phyloP scores from a whole-genome alignment of 2,113 vertebrate species.

The Eidolon helvum region DNA sequence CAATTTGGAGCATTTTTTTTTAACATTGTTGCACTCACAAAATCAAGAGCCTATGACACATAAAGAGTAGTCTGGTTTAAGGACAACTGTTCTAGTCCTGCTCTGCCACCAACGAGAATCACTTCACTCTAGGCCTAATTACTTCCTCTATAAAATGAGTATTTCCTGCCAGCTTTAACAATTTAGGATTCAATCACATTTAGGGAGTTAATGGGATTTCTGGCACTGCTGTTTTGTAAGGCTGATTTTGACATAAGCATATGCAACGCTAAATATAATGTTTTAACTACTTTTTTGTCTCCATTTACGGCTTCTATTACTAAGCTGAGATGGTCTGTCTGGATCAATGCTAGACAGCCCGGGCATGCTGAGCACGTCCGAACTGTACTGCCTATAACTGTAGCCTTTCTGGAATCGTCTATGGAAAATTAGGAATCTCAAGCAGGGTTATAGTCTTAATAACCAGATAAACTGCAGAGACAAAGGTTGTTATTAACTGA shows the following conservation, averaged over 20 bases:
- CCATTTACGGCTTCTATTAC: conserved; percentile 31
- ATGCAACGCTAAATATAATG: conserved; percentile 61
- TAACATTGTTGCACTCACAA: background rate
- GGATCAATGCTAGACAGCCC: background rate
- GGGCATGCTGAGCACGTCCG: background rate
- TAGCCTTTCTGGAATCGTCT: background rate
- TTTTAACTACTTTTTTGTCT: conserved; percentile 26
- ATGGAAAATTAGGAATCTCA: background rate
- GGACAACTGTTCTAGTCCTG: too few relatives aligned
- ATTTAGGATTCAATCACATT: background rate
- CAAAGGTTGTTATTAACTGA: background rate
- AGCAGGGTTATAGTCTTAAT: background rate
- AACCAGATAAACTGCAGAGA: background rate
- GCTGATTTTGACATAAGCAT: conserved; percentile 54
- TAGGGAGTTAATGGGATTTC: background rate
- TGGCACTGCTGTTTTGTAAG: conserved; percentile 23
- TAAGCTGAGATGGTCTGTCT: conserved; percentile 18
- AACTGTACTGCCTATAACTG: background rate
- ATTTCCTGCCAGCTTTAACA: background rate
- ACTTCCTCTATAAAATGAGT: background rate
- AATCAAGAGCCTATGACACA: background rate
- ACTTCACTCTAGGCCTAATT: background rate
- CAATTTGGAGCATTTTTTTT: background rate
- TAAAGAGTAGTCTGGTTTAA: background rate
- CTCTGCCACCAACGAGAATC: background rate